Conservation (phyloP, 2,113 vertebrate species). For the Podocnemis expansa region DNA sequence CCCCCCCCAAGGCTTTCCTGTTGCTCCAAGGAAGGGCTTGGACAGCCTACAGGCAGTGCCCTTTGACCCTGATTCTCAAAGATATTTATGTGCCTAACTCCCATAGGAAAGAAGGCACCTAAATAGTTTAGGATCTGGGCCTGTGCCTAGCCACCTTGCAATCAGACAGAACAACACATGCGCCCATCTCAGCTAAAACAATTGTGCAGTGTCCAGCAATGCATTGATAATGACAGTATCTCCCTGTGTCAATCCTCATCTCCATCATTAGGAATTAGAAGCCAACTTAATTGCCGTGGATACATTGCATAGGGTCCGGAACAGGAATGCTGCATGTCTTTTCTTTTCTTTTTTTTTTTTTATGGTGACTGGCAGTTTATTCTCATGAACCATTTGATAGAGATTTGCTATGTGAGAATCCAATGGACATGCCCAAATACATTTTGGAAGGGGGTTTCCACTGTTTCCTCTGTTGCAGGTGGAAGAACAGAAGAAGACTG, state of each 20-base stretch:
- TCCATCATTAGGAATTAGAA: not conserved
- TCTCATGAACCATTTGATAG: conserved; percentile 67
- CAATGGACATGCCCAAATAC: accelerated
- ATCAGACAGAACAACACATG: not conserved
- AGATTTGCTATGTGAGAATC: not conserved
- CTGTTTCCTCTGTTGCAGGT: not conserved
- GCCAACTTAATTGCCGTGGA: conserved; percentile 46
- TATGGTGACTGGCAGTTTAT: conserved; percentile 8
- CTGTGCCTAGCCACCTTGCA: not conserved
- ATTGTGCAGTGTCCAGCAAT: not conserved
- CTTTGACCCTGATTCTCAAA: not conserved
- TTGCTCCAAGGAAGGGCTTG: not conserved
- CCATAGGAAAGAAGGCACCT: not conserved
- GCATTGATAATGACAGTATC: not conserved
- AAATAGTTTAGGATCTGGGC: not conserved
- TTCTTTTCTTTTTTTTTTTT: too few relatives aligned
- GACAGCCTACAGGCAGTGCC: not conserved
- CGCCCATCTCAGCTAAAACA: not conserved
- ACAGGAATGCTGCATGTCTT: not conserved
- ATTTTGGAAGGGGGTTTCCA: not conserved
- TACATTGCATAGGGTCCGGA: conserved; percentile 29
- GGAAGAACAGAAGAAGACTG: not conserved
- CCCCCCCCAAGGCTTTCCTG: not conserved
- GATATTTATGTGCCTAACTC: not conserved
- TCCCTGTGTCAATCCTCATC: not conserved